Percentiles rank a stretch among this genome's conserved stretches.
These are phyloP conservation scores for Clarias platycephalus DNA, from an alignment of 2,797 vertebrate species.

Conservation along the genomic window DNA sequence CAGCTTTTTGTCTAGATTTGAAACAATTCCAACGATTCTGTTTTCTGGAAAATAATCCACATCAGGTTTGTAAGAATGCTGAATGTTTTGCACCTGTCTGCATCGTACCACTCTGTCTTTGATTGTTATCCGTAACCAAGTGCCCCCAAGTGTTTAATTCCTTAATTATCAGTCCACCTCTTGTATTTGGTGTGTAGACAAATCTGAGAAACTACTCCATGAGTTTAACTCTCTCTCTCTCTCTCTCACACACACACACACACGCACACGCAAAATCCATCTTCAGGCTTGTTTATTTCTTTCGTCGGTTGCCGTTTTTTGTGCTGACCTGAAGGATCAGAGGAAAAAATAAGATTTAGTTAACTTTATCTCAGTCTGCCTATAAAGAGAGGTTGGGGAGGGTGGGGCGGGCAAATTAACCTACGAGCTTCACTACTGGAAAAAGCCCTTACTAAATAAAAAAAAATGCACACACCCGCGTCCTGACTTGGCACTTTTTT, in stretches of 20 bases:
- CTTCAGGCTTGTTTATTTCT: slow-evolving; percentile 38
- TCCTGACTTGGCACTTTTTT: slow-evolving; percentile 77
- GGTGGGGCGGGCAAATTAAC: slow-evolving; percentile 63
- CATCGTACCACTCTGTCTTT: not conserved
- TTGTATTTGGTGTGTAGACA: not conserved
- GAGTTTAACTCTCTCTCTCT: not conserved
- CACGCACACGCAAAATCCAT: not conserved
- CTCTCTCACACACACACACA: not conserved
- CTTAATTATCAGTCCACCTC: not conserved
- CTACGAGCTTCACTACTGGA: slow-evolving; percentile 63
- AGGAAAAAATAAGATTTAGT: slow-evolving; percentile 60
- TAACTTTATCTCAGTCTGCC: slow-evolving; percentile 59
- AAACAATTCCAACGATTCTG: not conserved
- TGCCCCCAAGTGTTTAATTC: not conserved
- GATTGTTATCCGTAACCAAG: not conserved
- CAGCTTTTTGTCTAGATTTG: not conserved
- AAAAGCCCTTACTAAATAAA: slow-evolving; percentile 68
- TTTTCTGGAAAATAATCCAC: not conserved
- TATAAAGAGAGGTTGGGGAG: slow-evolving; percentile 33
- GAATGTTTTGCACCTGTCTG: not conserved
- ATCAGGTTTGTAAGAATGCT: not conserved
- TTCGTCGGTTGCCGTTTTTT: slow-evolving; percentile 44
- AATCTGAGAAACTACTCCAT: not conserved
- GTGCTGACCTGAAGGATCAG: slow-evolving; percentile 47
- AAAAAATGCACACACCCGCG: slow-evolving; percentile 52